These are phyloP conservation scores for Dioctria linearis DNA, from an alignment of 2,888 invertebrate genomes.

Conservation along the genomic window DNA sequence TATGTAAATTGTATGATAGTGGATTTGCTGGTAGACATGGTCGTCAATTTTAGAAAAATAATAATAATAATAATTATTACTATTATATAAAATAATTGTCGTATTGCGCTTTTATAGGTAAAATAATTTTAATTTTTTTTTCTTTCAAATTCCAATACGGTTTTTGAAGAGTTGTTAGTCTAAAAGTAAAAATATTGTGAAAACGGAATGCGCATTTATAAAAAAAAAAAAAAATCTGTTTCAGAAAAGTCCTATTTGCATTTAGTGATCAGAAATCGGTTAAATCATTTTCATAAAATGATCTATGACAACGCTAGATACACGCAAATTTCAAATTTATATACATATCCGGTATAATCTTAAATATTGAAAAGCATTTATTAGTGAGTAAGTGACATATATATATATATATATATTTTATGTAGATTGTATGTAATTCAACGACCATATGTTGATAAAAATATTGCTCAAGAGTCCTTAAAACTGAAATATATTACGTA, in stretches of 20 bases:
- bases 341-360: conserved; percentile 10
- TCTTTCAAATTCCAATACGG: not conserved
- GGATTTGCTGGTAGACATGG: conserved; percentile 80
- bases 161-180: too few species aligned
- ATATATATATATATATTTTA: not conserved
- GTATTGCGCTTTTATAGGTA: conserved; percentile 49
- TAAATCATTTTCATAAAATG: conserved; percentile 55
- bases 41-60: conserved; percentile 66
- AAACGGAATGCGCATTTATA: too few species aligned
- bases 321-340: conserved; percentile 23
- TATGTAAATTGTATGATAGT: conserved; percentile 91
- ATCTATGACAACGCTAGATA: conserved; percentile 22
- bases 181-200: too few species aligned
- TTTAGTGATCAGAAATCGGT: too few species aligned
- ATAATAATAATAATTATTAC: not conserved
- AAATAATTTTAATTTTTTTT: conserved; percentile 30
- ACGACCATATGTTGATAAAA: conserved; percentile 30
- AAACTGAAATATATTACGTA: conserved; percentile 27
- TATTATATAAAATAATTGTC: conserved; percentile 23
- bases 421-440: conserved; percentile 1
- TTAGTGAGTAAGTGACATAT: conserved; percentile 12
- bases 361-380: conserved; percentile 41
- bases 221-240: not conserved
- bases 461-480: conserved; percentile 18
- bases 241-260: too few species aligned